Evolutionary conservation across 2,888 invertebrate species (phyloP), one percentile per base, ranked within the genome.

Genomic region (Synanthedon vespiformis): DNA sequence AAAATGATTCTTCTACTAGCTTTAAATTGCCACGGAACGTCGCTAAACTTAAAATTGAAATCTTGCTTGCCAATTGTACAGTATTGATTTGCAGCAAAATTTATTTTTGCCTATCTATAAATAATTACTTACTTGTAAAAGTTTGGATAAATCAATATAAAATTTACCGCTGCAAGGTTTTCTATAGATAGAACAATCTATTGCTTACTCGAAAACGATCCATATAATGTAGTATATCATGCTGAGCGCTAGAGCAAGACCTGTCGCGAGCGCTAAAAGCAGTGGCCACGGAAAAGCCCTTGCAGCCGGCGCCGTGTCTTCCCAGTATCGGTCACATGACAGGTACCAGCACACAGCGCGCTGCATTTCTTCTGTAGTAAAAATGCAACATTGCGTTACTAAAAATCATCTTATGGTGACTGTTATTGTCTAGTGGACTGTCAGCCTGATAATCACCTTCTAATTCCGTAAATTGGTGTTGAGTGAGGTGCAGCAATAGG

Each of bases 201-300:
- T 34, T 34, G 34, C 48, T 48, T 88, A 96, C 96, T 95, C 96
- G 82, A 95, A 96, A 55, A 96, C 90, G 61, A 95, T 94, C 94
- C 96, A 96, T 64, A 96, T 94, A 68, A 96, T 92, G 84, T 96
- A 96, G 79, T 96, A 96, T 81, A 96, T 96, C 80, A 95, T 92
- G 78, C 95, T 94, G 58, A 96, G 91, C 49, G 95, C 94, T 52
- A 94, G 89, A 48, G 94, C 93, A 49, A 95, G 89, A 51, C 95
- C 91, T 68, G 95, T 92, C 57, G 95, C 92, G 50, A 95, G 90
- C 57, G 95, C 92, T 62, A 95, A 90, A 52, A 90, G 83, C 44
- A 90, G 88, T 51, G 94, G 94, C 94, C 95, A 94, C 34, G 95
- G 95, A 72, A 95, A 95, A 58, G 91, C 92, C 62, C 93, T 90